These are phyloP conservation scores for Eulimnadia texana DNA, from an alignment of 1,140 invertebrate genomes.

Conservation along the genomic window DNA sequence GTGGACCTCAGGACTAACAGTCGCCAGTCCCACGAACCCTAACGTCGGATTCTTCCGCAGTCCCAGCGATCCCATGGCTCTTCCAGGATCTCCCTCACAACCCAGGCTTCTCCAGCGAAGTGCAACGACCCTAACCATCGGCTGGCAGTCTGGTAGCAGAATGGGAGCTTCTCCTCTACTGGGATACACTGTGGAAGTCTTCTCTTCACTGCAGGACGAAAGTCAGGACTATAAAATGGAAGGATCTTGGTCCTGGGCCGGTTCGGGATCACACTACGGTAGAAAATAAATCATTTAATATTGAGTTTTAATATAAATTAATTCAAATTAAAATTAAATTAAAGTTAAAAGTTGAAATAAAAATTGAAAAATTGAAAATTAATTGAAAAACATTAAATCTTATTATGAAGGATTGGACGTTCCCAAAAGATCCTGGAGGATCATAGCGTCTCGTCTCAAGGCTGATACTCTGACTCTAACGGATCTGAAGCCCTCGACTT, in stretches of 20 bases:
- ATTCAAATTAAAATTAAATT: no score
- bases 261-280: not conserved
- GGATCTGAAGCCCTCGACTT: constrained; percentile 59
- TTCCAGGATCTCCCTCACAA: constrained; percentile 54
- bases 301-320: no score
- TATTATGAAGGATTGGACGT: not conserved
- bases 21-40: constrained; percentile 56
- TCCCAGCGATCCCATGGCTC: constrained; percentile 49
- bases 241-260: constrained; percentile 1
- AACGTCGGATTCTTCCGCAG: constrained; percentile 54
- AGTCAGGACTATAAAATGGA: not conserved
- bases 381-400: no score
- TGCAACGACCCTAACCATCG: constrained; percentile 57
- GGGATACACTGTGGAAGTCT: constrained; percentile 66
- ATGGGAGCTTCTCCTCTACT: constrained; percentile 56
- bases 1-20: constrained; percentile 59
- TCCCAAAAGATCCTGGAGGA: constrained; percentile 1
- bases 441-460: constrained; percentile 9
- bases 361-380: no score
- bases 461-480: constrained; percentile 24
- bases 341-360: no score
- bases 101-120: constrained; percentile 56
- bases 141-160: constrained; percentile 56
- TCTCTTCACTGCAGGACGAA: constrained; percentile 25
- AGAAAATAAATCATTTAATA: no score